Percentiles rank a stretch among this genome's conserved stretches.
Evolutionary conservation across 1,140 invertebrate genomes (phyloP).

Genomic region (Aplysia californica): DNA sequence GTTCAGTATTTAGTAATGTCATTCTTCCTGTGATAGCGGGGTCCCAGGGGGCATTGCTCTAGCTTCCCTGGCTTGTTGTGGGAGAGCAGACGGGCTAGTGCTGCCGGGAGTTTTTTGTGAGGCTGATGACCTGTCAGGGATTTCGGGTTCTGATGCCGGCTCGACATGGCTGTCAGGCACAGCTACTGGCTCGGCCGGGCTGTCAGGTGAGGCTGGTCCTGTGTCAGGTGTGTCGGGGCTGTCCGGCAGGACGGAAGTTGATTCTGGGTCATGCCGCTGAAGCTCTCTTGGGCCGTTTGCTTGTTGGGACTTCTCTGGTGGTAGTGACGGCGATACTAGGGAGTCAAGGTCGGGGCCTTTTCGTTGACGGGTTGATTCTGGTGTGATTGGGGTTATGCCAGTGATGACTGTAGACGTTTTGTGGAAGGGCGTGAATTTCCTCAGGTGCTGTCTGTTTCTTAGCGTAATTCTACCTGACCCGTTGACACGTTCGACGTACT

Average conservation of each 20-base stretch:
- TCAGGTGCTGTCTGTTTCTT: slow-evolving; percentile 28
- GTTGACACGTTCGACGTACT: slow-evolving; percentile 36
- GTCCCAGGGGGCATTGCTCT: no score
- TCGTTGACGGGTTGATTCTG: no score
- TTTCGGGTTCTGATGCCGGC: no score
- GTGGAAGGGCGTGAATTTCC: background rate
- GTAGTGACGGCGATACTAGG: background rate
- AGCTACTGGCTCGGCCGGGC: background rate
- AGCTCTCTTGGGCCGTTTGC: background rate
- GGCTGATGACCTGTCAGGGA: no score
- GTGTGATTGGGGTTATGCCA: no score
- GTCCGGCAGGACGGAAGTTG: background rate
- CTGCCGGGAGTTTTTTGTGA: background rate
- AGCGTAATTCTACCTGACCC: slow-evolving; percentile 39
- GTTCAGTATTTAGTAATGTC: no score
- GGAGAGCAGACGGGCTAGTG: background rate
- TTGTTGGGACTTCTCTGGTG: background rate
- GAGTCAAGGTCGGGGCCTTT: background rate
- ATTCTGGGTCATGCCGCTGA: background rate
- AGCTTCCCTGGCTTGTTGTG: background rate
- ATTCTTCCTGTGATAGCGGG: no score
- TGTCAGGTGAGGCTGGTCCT: background rate
- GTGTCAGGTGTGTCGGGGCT: background rate
- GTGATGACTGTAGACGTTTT: background rate
- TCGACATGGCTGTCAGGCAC: no score